Percentiles rank a stretch among this genome's conserved stretches.
These are phyloP conservation scores for Maniola jurtina DNA, from an alignment of 1,140 invertebrate species.

Conservation along the genomic window DNA sequence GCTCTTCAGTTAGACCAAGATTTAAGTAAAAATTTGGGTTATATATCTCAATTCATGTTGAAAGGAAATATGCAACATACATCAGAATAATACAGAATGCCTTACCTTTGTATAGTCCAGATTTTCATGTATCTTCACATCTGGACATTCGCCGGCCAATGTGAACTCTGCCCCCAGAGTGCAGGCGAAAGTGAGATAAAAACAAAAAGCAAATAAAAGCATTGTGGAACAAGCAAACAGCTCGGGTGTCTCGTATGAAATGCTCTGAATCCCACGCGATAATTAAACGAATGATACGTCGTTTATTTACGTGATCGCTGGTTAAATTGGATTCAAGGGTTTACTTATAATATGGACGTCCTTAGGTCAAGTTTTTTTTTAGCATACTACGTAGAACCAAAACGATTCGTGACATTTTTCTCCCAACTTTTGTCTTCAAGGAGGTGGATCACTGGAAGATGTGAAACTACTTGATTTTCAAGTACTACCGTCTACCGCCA, in stretches of 20 bases:
- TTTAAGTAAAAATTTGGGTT: too few relatives aligned
- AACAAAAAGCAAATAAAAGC: constrained; percentile 39
- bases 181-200: constrained; percentile 25
- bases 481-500: too few relatives aligned
- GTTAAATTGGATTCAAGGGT: constrained; percentile 25
- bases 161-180: constrained; percentile 49
- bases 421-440: too few relatives aligned
- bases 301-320: constrained; percentile 16
- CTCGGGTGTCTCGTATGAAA: constrained; percentile 36
- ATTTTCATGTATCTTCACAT: constrained; percentile 47
- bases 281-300: constrained; percentile 57
- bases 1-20: too few relatives aligned
- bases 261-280: constrained; percentile 52
- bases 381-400: not conserved
- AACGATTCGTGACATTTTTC: not conserved
- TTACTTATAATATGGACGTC: constrained; percentile 7
- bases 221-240: constrained; percentile 39
- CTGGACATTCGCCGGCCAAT: constrained; percentile 49
- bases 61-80: not conserved
- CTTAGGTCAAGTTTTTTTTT: constrained; percentile 18
- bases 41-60: too few relatives aligned
- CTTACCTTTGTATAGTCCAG: constrained; percentile 49
- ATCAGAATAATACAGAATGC: constrained; percentile 7
- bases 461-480: too few relatives aligned
- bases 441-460: too few relatives aligned